Base-by-base conservation (phyloP, 1,140 invertebrate genomes). In the Pseudomyrmex gracilis region DNA sequence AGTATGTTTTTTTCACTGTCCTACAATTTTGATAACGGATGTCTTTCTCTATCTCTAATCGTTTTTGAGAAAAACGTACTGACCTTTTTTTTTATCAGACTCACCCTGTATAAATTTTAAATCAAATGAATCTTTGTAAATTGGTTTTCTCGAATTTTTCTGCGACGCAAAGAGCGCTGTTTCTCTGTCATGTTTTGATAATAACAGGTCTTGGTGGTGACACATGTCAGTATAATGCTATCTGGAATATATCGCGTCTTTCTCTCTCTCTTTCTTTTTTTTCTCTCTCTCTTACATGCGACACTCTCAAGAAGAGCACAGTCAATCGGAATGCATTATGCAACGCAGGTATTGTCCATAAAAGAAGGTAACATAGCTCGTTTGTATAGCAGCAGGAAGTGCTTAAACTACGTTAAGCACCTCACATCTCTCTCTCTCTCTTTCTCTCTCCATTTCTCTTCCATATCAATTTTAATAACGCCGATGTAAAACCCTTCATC, bases 361-460 rank as follows among this genome's bases (percentile, higher is more conserved):
- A 87, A 87, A 85, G 34, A 85, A 71, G 64, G 45, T n/a, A 45
- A 47, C 55, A 77, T 45, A 55, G 51, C 34, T 57, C 64, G 61
- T 57, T 57, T 66, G 47, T 15, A 43, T 15, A 43, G 55, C 47
- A 57, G 85, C 86, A 86, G 86, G 86, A 87, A 87, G 80, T 55
- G 80, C 61, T 77, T 77, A 67, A 67, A 24, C 61, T 24, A 58
- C 47, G 74, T 84, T 83, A 84, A 86, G 57, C 77, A 53, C 24
- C 49, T 68, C 61, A 43, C 74, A 12, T n/a, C 43, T 55, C 49
- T 67, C 60, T 57, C 22, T 68, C 51, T n/a, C 53, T 78, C 34
- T 34, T 0, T 34, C 34, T 34, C 34, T 34, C 5, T 5, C 34
- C 34, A 34, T 34, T 5, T 34, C 34, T 34, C 34, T 68, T 43